Evolutionary conservation across 1,140 invertebrate genomes (phyloP).

Genomic region (Scaptodrosophila lebanonensis): DNA sequence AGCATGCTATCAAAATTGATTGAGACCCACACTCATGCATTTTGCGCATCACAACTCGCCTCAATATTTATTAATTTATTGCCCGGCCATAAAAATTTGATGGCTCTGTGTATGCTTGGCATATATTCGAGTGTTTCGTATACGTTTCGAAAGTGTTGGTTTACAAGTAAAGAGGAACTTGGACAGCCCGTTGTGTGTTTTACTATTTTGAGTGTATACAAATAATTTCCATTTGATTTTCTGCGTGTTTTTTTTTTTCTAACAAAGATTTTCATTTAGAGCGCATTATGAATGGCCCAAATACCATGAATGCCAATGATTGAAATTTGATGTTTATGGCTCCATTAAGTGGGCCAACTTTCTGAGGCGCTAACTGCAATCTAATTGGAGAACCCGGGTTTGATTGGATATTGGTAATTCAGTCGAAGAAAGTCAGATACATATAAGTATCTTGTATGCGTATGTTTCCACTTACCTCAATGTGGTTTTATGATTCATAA

Average conservation of each 20-base stretch:
- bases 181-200: conserved; percentile 41
- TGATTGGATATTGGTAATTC: too few species aligned
- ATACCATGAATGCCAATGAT: conserved; percentile 5
- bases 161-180: conserved; percentile 8
- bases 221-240: conserved; percentile 28
- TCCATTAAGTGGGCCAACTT: too few species aligned
- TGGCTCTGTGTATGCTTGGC: conserved; percentile 6
- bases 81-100: conserved; percentile 37
- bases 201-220: conserved; percentile 27
- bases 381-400: too few species aligned
- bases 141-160: conserved; percentile 18
- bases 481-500: too few species aligned
- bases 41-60: conserved; percentile 22
- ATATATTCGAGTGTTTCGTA: too few species aligned
- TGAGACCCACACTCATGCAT: conserved; percentile 19
- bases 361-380: too few species aligned
- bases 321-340: too few species aligned
- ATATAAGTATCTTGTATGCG: too few species aligned
- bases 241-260: neutral
- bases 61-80: conserved; percentile 58
- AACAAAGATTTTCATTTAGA: conserved; percentile 53
- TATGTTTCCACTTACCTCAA: too few species aligned
- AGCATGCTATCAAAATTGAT: conserved; percentile 34
- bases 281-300: neutral
- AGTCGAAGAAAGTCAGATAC: too few species aligned